Base-by-base conservation (phyloP, 2,888 invertebrate genomes). In the Erannis defoliaria region DNA sequence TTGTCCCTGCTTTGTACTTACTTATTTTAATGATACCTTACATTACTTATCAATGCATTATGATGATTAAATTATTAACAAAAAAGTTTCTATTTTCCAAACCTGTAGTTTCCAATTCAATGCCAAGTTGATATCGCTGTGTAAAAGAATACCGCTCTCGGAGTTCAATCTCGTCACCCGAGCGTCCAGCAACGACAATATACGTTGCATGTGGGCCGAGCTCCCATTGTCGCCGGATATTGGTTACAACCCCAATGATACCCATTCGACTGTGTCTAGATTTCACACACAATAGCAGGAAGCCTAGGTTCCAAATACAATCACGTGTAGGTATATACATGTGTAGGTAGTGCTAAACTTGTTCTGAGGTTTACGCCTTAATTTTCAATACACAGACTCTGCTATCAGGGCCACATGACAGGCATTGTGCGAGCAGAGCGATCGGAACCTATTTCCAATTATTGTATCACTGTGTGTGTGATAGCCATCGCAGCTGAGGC, bases 401-500 rank as follows among this genome's bases (percentile, higher is more conserved):
- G 42, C 5, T 26, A 26, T 26, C 26, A 45, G 21, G 21, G 1
- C 14, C 14, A 14, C 12, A 8, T n/a, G 5, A 8, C 14, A 8
- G 14, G 5, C 21, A 43, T 54, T 35, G 43, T 23, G 33, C 33
- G 42, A 9, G 9, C 19, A 5, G 21, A 18, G 5, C n/a, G n/a
- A n/a, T n/a, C 40, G 49, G 33, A 23, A 18, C 26, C 49, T 33
- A 56, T 49, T 38, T 49, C 5, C 14, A 14, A 33, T 49, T 23
- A 48, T 16, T 55, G 48, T 55, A 55, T 31, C 40, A 21, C 38
- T 48, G 31, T 40, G 35, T 54, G n/a, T 37, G 37, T 16, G n/a
- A n/a, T n/a, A n/a, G n/a, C n/a, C n/a, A n/a, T n/a, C n/a, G n/a
- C n/a, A n/a, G n/a, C n/a, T n/a, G n/a, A n/a, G n/a, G n/a, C n/a